These are phyloP conservation scores for Picathartes gymnocephalus DNA, from an alignment of 2,113 vertebrate species.

Conservation along the genomic window DNA sequence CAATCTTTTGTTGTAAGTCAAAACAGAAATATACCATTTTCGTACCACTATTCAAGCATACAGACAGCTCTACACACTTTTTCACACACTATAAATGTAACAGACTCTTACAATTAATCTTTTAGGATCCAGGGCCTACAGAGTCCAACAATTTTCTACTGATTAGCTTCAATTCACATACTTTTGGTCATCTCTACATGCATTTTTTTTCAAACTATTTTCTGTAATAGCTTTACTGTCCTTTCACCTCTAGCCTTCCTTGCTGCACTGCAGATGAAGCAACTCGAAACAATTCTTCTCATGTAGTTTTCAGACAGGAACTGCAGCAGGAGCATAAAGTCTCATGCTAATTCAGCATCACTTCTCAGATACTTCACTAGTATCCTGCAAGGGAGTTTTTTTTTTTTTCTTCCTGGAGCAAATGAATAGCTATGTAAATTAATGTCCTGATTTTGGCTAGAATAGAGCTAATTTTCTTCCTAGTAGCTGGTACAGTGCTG, in stretches of 20 bases:
- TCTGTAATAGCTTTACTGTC: neutral
- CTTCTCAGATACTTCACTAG: neutral
- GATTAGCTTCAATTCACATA: neutral
- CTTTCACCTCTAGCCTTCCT: conserved; percentile 13
- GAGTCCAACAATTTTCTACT: neutral
- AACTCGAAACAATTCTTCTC: conserved; percentile 29
- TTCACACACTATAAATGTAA: neutral
- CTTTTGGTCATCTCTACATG: neutral
- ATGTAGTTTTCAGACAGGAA: conserved; percentile 34
- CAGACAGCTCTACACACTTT: neutral
- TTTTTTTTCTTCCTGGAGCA: neutral
- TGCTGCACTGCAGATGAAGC: conserved; percentile 55
- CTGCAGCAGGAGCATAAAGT: conserved; percentile 5
- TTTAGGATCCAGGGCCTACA: neutral
- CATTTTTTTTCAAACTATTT: neutral
- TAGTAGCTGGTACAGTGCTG: neutral
- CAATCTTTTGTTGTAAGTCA: neutral
- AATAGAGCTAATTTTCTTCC: neutral
- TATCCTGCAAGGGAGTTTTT: neutral
- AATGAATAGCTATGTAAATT: neutral
- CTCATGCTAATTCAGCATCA: neutral
- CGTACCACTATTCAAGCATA: neutral
- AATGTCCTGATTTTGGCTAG: neutral
- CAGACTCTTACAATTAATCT: neutral
- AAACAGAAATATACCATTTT: neutral